Conservation (phyloP, 2,113 vertebrate genomes). For the Ptilorrhoa leucosticta region DNA sequence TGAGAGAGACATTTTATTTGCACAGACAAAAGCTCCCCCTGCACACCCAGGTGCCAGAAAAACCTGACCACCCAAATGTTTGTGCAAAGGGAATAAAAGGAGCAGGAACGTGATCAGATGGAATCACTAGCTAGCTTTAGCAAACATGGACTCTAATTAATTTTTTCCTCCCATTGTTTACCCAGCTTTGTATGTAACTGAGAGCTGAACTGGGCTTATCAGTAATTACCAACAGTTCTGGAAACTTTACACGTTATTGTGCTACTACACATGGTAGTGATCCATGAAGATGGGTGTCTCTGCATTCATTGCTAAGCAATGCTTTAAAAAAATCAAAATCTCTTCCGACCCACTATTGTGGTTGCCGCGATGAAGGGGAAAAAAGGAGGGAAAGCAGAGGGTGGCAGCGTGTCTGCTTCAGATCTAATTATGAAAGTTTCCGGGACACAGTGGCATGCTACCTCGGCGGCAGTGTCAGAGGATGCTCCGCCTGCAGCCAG, state of each 20-base stretch:
- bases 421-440: constrained; percentile 21
- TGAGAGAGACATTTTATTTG: background rate
- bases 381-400: background rate
- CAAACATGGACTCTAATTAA: constrained; percentile 62
- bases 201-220: constrained; percentile 54
- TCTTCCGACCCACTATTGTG: background rate
- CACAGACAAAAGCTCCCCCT: background rate
- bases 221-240: constrained; percentile 58
- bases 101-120: constrained; percentile 47
- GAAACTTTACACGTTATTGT: constrained; percentile 35
- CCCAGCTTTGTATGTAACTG: constrained; percentile 62
- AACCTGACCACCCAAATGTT: constrained; percentile 45
- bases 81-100: constrained; percentile 50
- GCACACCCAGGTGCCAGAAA: background rate
- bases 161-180: constrained; percentile 64
- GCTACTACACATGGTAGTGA: background rate
- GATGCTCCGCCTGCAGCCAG: background rate
- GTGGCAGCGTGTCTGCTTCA: background rate
- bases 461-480: background rate
- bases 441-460: background rate
- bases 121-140: constrained; percentile 49
- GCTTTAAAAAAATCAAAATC: background rate
- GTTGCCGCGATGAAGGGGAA: fast-evolving
- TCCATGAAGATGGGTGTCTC: background rate
- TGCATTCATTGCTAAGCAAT: background rate